Evolutionary conservation across 2,113 vertebrate species (phyloP), one percentile per base, ranked within the genome.

Genomic region (Rhinogobius similis): DNA sequence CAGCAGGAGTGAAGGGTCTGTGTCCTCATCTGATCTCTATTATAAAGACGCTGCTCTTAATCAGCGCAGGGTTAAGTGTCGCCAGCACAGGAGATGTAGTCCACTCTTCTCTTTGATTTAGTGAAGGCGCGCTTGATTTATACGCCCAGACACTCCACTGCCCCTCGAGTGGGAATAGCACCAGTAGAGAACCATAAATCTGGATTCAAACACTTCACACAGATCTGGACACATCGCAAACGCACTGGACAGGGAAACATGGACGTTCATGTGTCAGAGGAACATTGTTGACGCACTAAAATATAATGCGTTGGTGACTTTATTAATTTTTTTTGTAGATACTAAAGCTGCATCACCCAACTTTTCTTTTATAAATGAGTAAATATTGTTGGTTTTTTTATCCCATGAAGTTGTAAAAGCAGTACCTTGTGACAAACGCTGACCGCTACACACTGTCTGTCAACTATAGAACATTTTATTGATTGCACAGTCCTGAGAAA

Each of bases 121-220:
- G 46, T 68, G 59, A 55, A 56, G 38, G 56, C 53, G 23, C n/a
- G 48, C 56, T 66, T 84, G 70, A 83, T 82, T 80, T 78, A 78
- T 70, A 48, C 53, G 62, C 59, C 38, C 38, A 65, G 67, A 70
- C 38, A 61, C 70, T 73, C 67, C 32, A 26, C 46, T 43, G 67
- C 71, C 55, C 58, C 72, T 72, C 24, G 68, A 72, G 50, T 76
- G 72, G 46, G 43, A 77, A 43, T 65, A 67, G 53, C 41, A 67
- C 55, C 73, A 38, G 61, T 48, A 56, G 43, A 23, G 67, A 46
- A 70, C 70, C 62, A 78, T 78, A 39, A 70, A 82, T 80, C 32
- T 46, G 14, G 13, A 72, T 72, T 72, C 53, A 55, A 78, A 75
- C 27, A 65, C 18, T 72, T 72, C 68, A 53, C 65, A 53, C 39